A percentile compares a stretch with the other conserved stretches of the same genome.
phyloP scores from a whole-genome alignment of 2,888 invertebrate species.

The Agrochola circellaris region DNA sequence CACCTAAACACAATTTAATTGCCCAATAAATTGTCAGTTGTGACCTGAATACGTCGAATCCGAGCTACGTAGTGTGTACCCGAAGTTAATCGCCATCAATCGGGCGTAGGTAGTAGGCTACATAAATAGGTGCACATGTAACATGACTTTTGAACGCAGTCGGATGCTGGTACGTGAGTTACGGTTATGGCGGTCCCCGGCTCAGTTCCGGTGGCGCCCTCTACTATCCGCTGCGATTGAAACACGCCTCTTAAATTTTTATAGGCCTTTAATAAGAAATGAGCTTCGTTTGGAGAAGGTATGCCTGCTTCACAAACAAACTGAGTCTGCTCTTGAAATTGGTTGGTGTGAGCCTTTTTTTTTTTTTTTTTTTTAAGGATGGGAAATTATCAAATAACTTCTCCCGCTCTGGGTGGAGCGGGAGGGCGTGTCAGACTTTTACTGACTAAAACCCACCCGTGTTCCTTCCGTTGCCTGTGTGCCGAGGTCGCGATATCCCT shows the following conservation, averaged over 20 bases:
- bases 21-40: constrained; percentile 59
- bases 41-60: constrained; percentile 64
- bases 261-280: constrained; percentile 69
- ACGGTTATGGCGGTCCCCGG: constrained; percentile 79
- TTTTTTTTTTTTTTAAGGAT: too few relatives aligned
- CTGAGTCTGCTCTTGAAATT: constrained; percentile 39
- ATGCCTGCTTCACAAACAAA: constrained; percentile 54
- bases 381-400: too few relatives aligned
- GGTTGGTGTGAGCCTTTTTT: constrained; percentile 3
- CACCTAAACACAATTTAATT: constrained; percentile 56
- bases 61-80: constrained; percentile 59
- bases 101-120: constrained; percentile 66
- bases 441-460: too few relatives aligned
- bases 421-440: too few relatives aligned
- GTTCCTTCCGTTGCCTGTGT: too few relatives aligned
- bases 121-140: constrained; percentile 80
- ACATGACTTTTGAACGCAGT: constrained; percentile 78
- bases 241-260: constrained; percentile 67
- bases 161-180: constrained; percentile 78
- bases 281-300: constrained; percentile 53
- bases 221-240: constrained; percentile 77
- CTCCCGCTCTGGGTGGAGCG: too few relatives aligned
- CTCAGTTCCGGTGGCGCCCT: constrained; percentile 75
- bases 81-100: constrained; percentile 79
- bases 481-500: too few relatives aligned